Evolutionary conservation across 2,888 invertebrate species (phyloP).

Genomic region (Bedellia somnulentella): DNA sequence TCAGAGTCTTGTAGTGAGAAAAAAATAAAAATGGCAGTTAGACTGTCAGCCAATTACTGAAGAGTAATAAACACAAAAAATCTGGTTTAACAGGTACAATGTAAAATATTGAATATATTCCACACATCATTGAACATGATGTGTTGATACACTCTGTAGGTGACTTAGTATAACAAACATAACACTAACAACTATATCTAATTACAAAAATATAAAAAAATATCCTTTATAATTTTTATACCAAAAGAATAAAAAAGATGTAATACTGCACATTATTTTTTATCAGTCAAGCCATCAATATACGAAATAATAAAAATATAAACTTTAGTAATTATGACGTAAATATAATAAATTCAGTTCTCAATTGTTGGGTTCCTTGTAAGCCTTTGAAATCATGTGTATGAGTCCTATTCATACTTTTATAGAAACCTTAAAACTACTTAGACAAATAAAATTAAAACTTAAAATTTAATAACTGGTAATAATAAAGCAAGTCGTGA

Average conservation of each 20-base stretch:
- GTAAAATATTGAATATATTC: too few relatives aligned
- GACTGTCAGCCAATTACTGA: too few relatives aligned
- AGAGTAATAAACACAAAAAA: too few relatives aligned
- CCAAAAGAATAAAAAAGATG: constrained; percentile 46
- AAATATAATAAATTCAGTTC: too few relatives aligned
- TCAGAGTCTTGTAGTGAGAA: too few relatives aligned
- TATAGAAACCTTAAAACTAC: constrained; percentile 33
- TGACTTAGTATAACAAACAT: constrained; percentile 2
- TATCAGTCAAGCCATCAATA: constrained; percentile 39
- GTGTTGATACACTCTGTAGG: constrained; percentile 1
- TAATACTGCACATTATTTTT: constrained; percentile 55
- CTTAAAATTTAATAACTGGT: too few relatives aligned
- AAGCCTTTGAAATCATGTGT: too few relatives aligned
- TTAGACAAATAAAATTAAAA: constrained; percentile 20
- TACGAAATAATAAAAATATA: neutral
- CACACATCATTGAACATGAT: too few relatives aligned
- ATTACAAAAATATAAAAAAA: constrained; percentile 36
- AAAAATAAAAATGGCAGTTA: too few relatives aligned
- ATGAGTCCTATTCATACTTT: too few relatives aligned
- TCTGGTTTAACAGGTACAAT: too few relatives aligned
- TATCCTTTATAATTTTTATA: constrained; percentile 34
- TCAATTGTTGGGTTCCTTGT: too few relatives aligned
- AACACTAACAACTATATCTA: constrained; percentile 2
- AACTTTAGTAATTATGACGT: neutral
- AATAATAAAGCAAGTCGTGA: constrained; percentile 62